Percentiles rank a stretch among this genome's conserved stretches.
Evolutionary conservation across 1,140 invertebrate genomes (phyloP).

Genomic region (Neodiprion lecontei): DNA sequence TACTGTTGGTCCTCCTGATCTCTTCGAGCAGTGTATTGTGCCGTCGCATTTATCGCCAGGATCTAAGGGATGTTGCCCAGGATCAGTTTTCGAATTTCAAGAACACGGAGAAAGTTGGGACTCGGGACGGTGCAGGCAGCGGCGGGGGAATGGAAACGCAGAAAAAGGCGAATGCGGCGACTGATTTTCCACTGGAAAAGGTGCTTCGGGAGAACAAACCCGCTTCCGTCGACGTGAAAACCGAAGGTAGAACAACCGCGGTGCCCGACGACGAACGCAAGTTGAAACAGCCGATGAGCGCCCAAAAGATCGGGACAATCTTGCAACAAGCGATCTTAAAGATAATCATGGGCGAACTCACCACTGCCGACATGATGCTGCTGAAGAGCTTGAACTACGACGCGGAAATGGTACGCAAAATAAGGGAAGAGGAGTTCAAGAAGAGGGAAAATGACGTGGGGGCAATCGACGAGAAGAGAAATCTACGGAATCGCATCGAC

Average conservation of each 20-base stretch:
- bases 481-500: not conserved
- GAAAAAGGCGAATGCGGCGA: not conserved
- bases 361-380: constrained; percentile 46
- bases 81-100: not conserved
- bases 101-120: not conserved
- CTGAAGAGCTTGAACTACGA: constrained; percentile 57
- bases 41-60: not conserved
- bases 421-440: constrained; percentile 51
- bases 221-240: not conserved
- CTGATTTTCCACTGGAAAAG: not conserved
- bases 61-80: not conserved
- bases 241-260: not conserved
- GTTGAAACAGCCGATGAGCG: constrained; percentile 36
- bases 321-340: constrained; percentile 55
- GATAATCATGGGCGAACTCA: constrained; percentile 54
- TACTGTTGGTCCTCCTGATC: not conserved
- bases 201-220: not conserved
- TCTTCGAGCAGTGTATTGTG: constrained; percentile 4
- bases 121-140: not conserved
- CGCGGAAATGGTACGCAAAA: constrained; percentile 48
- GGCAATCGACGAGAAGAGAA: not conserved
- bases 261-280: constrained; percentile 20
- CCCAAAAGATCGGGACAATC: constrained; percentile 52
- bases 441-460: constrained; percentile 35
- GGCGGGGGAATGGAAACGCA: not conserved